Evolutionary conservation across 2,888 invertebrate species (phyloP), one percentile per base, ranked within the genome.

Genomic region (Beris chalybata): DNA sequence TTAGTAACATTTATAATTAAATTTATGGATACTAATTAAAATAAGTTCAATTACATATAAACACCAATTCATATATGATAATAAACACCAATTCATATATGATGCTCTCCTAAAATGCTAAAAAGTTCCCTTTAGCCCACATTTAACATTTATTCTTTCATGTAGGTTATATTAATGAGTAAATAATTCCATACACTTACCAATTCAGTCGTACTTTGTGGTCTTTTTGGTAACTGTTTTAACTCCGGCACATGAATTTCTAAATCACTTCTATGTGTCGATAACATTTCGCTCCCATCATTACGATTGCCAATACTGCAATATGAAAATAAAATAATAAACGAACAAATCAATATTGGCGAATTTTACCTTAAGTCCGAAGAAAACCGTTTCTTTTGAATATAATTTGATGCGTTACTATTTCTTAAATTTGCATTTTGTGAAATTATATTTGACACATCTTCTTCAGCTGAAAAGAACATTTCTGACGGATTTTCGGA

Each of bases 381-480:
- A 4, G 80, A 80, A 71, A 81, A 81, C n/a, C 80, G 72, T 64
- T 81, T 81, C 67, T 78, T 79, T 6, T 69, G 68, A 22, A 58
- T 32, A 22, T 61, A 44, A 31, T 31, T 32, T 29, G 50, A n/a
- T 45, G 58, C 67, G 38, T 61, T 69, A n/a, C 67, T 67, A 50
- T 66, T 68, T 58, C 63, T 69, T 38, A 70, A 67, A 50, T 70
- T 71, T 15, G 79, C 77, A 15, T 79, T 72, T 69, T 78, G 79
- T 4, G 78, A 76, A 71, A 79, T 70, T 4, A 78, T 77, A 73
- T 79, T 79, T 1, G 79, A 78, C 56, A 90, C 85, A 73, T 95
- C 95, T 80, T 96, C 95, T 75, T 95, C 95, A 0, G 95, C 95
- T 0, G 95, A 95, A 77, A 93, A 95, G 81, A 95, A 96, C 61